Conservation (phyloP, 1,140 invertebrate genomes). For the Archivesica marissinica region DNA sequence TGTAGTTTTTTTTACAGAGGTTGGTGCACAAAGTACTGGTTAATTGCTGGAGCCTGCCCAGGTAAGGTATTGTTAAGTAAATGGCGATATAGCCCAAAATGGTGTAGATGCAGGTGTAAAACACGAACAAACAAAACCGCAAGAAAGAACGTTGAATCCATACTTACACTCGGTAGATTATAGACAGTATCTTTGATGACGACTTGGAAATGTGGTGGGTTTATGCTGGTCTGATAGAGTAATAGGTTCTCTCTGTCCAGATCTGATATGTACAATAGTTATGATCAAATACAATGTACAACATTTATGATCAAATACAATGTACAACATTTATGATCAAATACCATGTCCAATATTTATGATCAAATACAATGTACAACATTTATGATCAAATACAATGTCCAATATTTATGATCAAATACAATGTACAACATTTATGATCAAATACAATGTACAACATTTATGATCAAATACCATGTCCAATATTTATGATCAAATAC, state of each 20-base stretch:
- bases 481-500: no score
- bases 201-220: slow-evolving; percentile 90
- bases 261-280: slow-evolving; percentile 64
- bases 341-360: no score
- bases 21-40: not conserved
- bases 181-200: slow-evolving; percentile 87
- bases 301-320: no score
- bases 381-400: no score
- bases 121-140: not conserved
- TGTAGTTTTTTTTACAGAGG: not conserved
- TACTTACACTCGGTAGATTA: slow-evolving; percentile 87
- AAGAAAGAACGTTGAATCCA: not conserved
- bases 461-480: no score
- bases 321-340: no score
- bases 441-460: no score
- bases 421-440: no score
- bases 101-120: not conserved
- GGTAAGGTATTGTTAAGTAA: not conserved
- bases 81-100: not conserved
- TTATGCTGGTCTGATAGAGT: slow-evolving; percentile 85
- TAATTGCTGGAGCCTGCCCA: not conserved
- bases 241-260: slow-evolving; percentile 79
- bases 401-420: no score
- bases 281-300: no score
- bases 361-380: no score